Evolutionary conservation across 2,797 vertebrate genomes (phyloP), one percentile per base, ranked within the genome.

Genomic region (Threskiornis aethiopicus): DNA sequence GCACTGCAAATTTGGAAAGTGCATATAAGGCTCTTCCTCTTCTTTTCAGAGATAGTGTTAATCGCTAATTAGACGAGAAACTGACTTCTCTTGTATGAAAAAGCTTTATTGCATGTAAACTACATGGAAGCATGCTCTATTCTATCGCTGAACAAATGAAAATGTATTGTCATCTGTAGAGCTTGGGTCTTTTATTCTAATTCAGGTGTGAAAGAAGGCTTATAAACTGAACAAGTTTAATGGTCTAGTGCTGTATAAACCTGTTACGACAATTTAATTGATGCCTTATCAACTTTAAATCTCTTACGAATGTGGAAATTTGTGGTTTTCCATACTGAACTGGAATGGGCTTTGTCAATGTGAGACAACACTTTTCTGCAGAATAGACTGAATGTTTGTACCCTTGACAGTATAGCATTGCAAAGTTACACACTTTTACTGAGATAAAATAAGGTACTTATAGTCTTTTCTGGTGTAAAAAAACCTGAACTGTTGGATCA

Each of bases 291-390:
- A 76, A 82, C 42, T 77, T 72, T 61, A 85, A 80, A 82, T 84
- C 71, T 96, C 76, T 82, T 93, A 66, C 49, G 52, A 93, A 96
- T 78, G 58, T 92, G 64, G 67, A 96, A 96, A 96, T 93, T 35
- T 88, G 65, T 6, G 5, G 54, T 76, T 97, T 87, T 95, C 62
- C 16, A 18, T 66, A 62, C 41, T 54, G 71, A 95, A 72, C 16
- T 93, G 69, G 24, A 82, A 95, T 39, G 19, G 31, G 89, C 73
- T 96, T 94, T 80, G 55, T 88, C 84, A 85, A 85, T 71, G 78
- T 42, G 33, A 90, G 83, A 83, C 84, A 95, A 92, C 31, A 58
- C 5, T 82, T 69, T 91, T 94, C 71, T 87, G 59, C 46, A 70
- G 88, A 96, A 82, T 24, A 90, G 35, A 87, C 41, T 83, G 44